Percentiles rank a stretch among this genome's conserved stretches.
Conservation (phyloP, 2,797 vertebrate species). For the Cetoscarus ocellatus region DNA sequence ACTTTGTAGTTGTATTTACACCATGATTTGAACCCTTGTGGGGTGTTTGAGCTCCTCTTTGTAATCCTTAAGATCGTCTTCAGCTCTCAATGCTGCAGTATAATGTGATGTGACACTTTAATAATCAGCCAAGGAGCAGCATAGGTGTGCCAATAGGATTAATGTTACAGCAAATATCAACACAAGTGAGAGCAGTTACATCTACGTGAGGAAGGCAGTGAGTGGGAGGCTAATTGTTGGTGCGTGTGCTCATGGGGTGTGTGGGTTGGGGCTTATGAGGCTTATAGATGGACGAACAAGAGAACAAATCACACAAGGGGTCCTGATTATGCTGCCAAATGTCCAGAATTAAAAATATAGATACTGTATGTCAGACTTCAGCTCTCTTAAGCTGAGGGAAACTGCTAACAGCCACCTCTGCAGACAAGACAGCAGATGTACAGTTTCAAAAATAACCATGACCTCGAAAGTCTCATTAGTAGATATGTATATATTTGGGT, state of each 20-base stretch:
- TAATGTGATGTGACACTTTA: constrained; percentile 61
- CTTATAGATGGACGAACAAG: constrained; percentile 10
- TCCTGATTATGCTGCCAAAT: constrained; percentile 19
- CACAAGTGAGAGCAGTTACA: constrained; percentile 2
- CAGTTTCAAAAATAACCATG: too few relatives aligned
- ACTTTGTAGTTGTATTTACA: background rate
- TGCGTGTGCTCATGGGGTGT: constrained; percentile 4
- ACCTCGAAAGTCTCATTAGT: too few relatives aligned
- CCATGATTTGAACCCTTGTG: background rate
- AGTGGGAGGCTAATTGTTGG: constrained; percentile 51
- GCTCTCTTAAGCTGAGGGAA: background rate
- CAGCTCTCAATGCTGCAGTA: constrained; percentile 10
- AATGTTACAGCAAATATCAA: constrained; percentile 41
- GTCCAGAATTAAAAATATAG: constrained; percentile 2
- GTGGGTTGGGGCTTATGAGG: constrained; percentile 18
- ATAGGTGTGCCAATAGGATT: constrained; percentile 57
- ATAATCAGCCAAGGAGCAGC: constrained; percentile 49
- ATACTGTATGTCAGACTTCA: background rate
- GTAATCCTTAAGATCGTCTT: constrained; percentile 46
- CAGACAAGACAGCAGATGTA: constrained; percentile 14
- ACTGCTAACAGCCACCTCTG: constrained; percentile 14
- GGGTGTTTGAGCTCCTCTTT: constrained; percentile 1
- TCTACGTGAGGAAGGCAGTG: background rate
- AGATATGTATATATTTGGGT: too few relatives aligned
- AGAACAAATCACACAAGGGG: background rate